Percentiles rank a stretch among this genome's conserved stretches.
Conservation (phyloP, 1,140 invertebrate species). For the Harpegnathos saltator region DNA sequence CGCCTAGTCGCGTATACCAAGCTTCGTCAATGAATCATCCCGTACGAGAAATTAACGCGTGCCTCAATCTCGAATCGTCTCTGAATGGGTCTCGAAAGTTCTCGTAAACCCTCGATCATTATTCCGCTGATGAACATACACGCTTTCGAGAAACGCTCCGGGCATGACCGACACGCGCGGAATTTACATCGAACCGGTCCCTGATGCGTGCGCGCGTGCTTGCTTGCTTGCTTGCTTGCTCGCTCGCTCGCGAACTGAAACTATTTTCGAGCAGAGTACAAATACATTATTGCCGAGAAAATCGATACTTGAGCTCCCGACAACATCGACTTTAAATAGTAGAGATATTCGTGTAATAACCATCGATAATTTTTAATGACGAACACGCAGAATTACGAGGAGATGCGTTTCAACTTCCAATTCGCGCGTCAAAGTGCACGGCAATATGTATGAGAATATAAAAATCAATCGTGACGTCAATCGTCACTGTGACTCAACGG, state of each 20-base stretch:
- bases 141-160: slow-evolving; percentile 40
- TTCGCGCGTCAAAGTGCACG: too few relatives aligned
- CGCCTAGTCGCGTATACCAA: neutral
- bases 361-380: neutral
- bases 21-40: slow-evolving; percentile 63
- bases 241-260: slow-evolving; percentile 10
- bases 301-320: slow-evolving; percentile 1
- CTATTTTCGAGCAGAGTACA: slow-evolving; percentile 30
- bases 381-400: neutral
- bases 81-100: slow-evolving; percentile 42
- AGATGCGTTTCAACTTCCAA: neutral
- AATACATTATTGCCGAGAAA: slow-evolving; percentile 19
- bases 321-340: slow-evolving; percentile 18
- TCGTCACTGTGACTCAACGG: neutral
- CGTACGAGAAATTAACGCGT: slow-evolving; percentile 40
- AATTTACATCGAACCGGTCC: slow-evolving; percentile 28
- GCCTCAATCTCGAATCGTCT: slow-evolving; percentile 43
- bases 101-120: slow-evolving; percentile 40
- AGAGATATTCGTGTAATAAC: neutral
- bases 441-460: neutral
- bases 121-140: slow-evolving; percentile 43
- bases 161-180: slow-evolving; percentile 42
- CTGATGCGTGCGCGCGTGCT: too few relatives aligned
- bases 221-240: too few relatives aligned
- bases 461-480: neutral